Evolutionary conservation across 2,797 vertebrate species (phyloP), one percentile per base, ranked within the genome.

Genomic region (Acanthurus tractus): DNA sequence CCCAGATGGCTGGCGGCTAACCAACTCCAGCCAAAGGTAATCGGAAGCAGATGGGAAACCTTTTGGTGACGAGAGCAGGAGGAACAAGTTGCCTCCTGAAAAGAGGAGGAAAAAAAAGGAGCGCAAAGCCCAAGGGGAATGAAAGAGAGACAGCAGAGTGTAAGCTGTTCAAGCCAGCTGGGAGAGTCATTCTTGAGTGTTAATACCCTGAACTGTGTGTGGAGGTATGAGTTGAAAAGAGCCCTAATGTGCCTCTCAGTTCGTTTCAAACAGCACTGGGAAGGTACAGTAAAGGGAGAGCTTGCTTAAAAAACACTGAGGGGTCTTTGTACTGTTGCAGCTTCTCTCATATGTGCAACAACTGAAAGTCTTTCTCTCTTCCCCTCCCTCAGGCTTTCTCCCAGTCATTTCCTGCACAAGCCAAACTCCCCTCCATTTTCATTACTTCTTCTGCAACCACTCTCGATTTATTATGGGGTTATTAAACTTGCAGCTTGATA

Each of bases 11-110:
- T 95, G 95, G 94, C 93, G 49, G 81, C 78, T 81, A 89, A 94
- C 94, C 96, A 95, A 96, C 89, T 95, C 91, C 88, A 95, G 93
- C 94, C 95, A 95, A 96, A 95, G 94, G 94, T 97, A 97, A 97
- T 97, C 92, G 94, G 94, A 96, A 96, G 95, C 96, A 97, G 96
- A 97, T 97, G 96, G 95, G 92, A 94, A 94, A 94, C 81, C 88
- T 95, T 95, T 94, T 88, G 94, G 93, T 95, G 94, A 94, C 91
- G 92, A 93, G 93, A 94, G 92, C 89, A 92, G 65, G 93, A 91
- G 92, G 93, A 94, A 93, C 93, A 95, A 95, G 95, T 95, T 92
- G 89, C 94, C 89, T 94, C 89, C 86, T 89, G 81, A 92, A 86
- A 87, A 91, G 78, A 84, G 78, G 64, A 56, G 52, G 54, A 25